Evolutionary conservation across 2,888 invertebrate species (phyloP).

Genomic region (Drosophila yooni): DNA sequence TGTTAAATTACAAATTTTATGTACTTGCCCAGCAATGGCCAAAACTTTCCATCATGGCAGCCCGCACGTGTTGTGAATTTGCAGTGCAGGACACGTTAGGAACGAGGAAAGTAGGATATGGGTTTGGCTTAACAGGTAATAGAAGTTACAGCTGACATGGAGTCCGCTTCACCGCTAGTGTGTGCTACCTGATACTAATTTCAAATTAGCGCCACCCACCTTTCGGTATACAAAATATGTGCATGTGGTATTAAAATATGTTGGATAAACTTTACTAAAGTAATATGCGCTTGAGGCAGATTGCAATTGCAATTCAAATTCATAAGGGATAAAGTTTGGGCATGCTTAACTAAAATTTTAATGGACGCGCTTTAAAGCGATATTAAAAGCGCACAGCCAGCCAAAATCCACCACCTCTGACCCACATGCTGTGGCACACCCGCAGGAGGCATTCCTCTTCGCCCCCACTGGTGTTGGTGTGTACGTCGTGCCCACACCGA

Average conservation of each 20-base stretch:
- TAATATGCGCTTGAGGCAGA: conserved; percentile 50
- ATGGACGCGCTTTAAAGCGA: conserved; percentile 64
- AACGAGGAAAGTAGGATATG: not conserved
- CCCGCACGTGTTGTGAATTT: conserved; percentile 35
- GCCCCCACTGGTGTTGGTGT: conserved; percentile 1
- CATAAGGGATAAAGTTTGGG: conserved; percentile 57
- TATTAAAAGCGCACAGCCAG: conserved; percentile 58
- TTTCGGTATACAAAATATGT: conserved; percentile 26
- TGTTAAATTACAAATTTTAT: conserved; percentile 20
- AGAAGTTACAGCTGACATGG: conserved; percentile 40
- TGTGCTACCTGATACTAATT: conserved; percentile 48
- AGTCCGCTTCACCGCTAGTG: conserved; percentile 29
- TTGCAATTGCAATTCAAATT: conserved; percentile 69
- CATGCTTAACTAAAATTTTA: conserved; percentile 59
- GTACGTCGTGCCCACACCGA: conserved; percentile 1
- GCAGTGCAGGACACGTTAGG: not conserved
- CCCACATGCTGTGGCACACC: conserved; percentile 40
- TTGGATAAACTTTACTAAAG: conserved; percentile 49
- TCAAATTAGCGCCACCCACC: conserved; percentile 45
- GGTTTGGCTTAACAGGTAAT: not conserved
- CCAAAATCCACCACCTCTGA: conserved; percentile 14
- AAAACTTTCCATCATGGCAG: conserved; percentile 38
- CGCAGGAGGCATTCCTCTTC: not conserved
- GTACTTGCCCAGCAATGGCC: conserved; percentile 2
- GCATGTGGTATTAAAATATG: conserved; percentile 47